Evolutionary conservation across 2,797 vertebrate species (phyloP).

Genomic region (Natrix natrix): DNA sequence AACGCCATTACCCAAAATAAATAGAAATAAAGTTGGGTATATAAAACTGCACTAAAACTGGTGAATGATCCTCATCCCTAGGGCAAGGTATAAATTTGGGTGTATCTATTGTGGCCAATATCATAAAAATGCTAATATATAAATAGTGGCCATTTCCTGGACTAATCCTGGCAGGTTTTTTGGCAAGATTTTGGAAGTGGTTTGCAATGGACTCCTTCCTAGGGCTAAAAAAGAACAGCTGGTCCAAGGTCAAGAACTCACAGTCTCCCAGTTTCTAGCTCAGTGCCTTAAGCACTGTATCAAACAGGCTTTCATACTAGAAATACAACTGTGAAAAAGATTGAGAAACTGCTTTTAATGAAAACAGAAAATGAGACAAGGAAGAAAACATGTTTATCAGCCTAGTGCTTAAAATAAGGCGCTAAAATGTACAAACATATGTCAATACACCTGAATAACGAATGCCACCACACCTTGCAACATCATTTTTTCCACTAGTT

Average conservation of each 20-base stretch:
- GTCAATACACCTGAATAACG: background rate
- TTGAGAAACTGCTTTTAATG: background rate
- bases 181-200: background rate
- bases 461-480: background rate
- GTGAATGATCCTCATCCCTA: background rate
- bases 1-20: background rate
- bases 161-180: background rate
- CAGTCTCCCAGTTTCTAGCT: background rate
- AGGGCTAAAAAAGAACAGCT: background rate
- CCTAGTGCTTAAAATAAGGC: background rate
- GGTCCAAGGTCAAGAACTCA: background rate
- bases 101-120: background rate
- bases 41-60: background rate
- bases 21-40: background rate
- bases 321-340: background rate
- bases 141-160: background rate
- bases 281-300: background rate
- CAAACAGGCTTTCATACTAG: background rate
- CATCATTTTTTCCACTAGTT: background rate
- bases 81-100: background rate
- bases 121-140: background rate
- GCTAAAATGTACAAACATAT: background rate
- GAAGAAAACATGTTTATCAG: background rate
- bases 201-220: background rate
- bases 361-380: background rate